These are phyloP conservation scores for Alloplasta piceator DNA, from an alignment of 2,888 invertebrate species.

Conservation along the genomic window DNA sequence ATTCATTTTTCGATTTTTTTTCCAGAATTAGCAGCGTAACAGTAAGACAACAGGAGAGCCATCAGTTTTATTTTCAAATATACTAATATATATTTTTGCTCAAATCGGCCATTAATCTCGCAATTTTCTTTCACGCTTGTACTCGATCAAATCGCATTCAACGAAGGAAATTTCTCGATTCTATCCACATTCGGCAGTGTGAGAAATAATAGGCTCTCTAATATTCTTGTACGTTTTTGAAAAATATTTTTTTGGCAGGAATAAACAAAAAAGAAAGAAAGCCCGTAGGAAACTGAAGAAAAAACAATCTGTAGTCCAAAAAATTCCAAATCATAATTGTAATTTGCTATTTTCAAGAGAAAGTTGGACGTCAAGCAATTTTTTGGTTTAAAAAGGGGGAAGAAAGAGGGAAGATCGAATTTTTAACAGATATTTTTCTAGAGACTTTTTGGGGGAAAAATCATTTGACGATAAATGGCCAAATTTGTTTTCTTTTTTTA, in stretches of 20 bases:
- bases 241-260: constrained; percentile 17
- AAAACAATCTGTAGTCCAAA: not conserved
- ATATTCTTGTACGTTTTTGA: constrained; percentile 28
- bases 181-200: not conserved
- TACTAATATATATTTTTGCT: constrained; percentile 17
- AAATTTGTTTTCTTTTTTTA: not conserved
- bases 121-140: not conserved
- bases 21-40: constrained; percentile 85
- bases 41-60: constrained; percentile 84
- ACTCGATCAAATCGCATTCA: constrained; percentile 10
- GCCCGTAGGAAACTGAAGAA: not conserved
- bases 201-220: not conserved
- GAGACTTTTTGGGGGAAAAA: not conserved
- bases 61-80: constrained; percentile 72
- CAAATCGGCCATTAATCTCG: constrained; percentile 27
- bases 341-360: too few relatives aligned
- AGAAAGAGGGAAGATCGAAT: too few relatives aligned
- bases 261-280: not conserved
- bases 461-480: not conserved
- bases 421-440: too few relatives aligned
- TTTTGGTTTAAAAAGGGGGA: too few relatives aligned
- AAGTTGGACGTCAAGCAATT: too few relatives aligned
- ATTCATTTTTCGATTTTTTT: constrained; percentile 48
- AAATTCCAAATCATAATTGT: too few relatives aligned
- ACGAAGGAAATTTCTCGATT: not conserved